A percentile compares a stretch with the other conserved stretches of the same genome.
Evolutionary conservation across 2,113 vertebrate species (phyloP).

Genomic region (Pelecanus crispus): DNA sequence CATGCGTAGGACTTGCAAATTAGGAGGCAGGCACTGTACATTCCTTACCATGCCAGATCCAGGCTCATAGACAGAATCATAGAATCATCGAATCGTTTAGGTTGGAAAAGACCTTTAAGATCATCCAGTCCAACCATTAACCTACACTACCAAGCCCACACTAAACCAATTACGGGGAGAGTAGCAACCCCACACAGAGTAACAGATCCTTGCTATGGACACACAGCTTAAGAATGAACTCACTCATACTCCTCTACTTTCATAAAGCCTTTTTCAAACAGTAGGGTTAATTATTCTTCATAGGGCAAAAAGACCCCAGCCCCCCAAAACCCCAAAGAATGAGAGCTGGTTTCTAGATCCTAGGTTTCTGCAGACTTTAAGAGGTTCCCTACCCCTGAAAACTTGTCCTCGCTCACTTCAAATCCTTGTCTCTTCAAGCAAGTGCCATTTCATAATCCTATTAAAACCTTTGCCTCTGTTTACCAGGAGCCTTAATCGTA

Average conservation of each 20-base stretch:
- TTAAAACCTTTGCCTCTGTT: constrained; percentile 51
- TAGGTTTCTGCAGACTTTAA: neutral
- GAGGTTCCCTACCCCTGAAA: neutral
- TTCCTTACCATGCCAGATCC: neutral
- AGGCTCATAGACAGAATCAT: too few relatives aligned
- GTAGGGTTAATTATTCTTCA: neutral
- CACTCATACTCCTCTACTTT: neutral
- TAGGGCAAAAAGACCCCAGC: neutral
- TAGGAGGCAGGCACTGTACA: neutral
- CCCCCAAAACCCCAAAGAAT: neutral
- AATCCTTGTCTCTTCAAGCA: constrained; percentile 1
- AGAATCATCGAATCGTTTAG: too few relatives aligned
- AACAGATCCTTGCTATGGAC: neutral
- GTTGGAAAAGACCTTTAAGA: too few relatives aligned
- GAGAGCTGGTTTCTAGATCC: neutral
- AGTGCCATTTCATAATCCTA: constrained; percentile 47
- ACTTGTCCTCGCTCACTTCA: neutral
- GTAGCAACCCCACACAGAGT: too few relatives aligned
- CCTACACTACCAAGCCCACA: too few relatives aligned
- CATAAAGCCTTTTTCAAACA: neutral
- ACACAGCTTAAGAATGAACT: neutral
- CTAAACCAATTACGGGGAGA: too few relatives aligned
- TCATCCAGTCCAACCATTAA: too few relatives aligned
- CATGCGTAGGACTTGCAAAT: neutral
- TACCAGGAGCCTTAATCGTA: neutral